A percentile compares a stretch with the other conserved stretches of the same genome.
These are phyloP conservation scores for Eumeta japonica DNA, from an alignment of 1,140 invertebrate species.

Conservation along the genomic window DNA sequence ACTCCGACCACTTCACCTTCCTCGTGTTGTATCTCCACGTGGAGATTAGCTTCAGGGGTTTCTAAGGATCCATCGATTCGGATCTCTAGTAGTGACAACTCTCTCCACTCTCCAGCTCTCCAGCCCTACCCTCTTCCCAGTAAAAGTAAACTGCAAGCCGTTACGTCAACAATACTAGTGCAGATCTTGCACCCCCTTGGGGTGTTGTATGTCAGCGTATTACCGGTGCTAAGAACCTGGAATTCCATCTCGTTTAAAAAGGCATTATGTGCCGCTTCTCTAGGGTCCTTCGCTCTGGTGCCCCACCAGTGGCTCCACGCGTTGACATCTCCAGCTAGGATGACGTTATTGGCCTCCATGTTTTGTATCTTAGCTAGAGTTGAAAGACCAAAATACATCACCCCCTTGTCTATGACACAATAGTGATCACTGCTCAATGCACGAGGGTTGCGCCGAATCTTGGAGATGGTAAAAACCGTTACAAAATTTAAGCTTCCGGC, in stretches of 20 bases:
- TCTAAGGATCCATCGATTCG: not conserved
- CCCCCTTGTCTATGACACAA: too few relatives aligned
- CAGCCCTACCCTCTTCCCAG: not conserved
- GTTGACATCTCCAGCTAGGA: constrained; percentile 22
- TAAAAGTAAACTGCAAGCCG: not conserved
- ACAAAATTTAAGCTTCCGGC: too few relatives aligned
- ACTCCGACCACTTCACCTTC: constrained; percentile 15
- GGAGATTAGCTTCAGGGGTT: constrained; percentile 3
- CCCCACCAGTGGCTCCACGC: constrained; percentile 29
- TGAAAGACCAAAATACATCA: constrained; percentile 9
- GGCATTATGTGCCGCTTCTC: not conserved
- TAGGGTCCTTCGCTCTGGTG: constrained; percentile 9
- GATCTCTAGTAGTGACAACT: not conserved
- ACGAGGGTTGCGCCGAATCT: too few relatives aligned
- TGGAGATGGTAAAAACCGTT: too few relatives aligned
- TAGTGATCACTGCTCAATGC: too few relatives aligned
- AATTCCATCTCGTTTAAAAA: constrained; percentile 1
- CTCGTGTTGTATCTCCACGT: constrained; percentile 15
- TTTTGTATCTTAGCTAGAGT: not conserved
- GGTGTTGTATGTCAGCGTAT: not conserved
- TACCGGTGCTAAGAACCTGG: not conserved
- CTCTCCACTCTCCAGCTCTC: not conserved
- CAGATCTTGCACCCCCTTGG: not conserved
- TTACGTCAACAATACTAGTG: constrained; percentile 1
- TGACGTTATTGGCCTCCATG: constrained; percentile 8